Evolutionary conservation across 2,888 invertebrate species (phyloP), one percentile per base, ranked within the genome.

Genomic region (Sclerodermus sp.): DNA sequence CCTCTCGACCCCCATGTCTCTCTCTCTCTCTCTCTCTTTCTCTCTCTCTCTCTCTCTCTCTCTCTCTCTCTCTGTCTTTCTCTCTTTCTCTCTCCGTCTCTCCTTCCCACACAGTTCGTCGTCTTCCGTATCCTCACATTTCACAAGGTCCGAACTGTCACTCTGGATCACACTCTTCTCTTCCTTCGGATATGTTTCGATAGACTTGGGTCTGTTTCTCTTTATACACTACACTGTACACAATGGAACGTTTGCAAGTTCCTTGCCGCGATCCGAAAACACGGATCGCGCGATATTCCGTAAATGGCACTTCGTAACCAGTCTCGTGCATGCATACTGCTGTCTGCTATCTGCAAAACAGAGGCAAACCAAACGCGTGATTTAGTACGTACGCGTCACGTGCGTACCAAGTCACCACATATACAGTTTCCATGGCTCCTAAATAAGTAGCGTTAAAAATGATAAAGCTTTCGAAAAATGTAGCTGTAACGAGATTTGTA

Each of bases 291-390:
- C 62, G 60, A 62, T 55, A 63, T 57, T 61, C 54, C 59, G 58
- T 60, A 55, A 60, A 59, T 62, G 62, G 58, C 58, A 60, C 61
- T 69, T 60, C 49, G 57, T 58, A 67, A 60, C 60, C 62, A 62
- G 54, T 60, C 57, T 58, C 62, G 62, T 51, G 52, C 44, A 62
- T 56, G 70, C 67, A 70, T 69, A 66, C 63, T 60, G 69, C 59
- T 56, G 63, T 63, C 53, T 23, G 62, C 52, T 65, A 73, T 73
- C 74, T 75, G 74, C n/a, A 74, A 75, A 66, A 74, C 30, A 63
- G 32, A 45, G 64, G 43, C 50, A 62, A 49, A 59, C 51, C 49
- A 43, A 47, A 54, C 53, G 58, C 58, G 60, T 50, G 61, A 55
- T 57, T 60, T 56, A 57, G 56, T 51, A 54, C 54, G 53, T 45